A percentile compares a stretch with the other conserved stretches of the same genome.
Conservation (phyloP, 2,797 vertebrate species). For the Danio kyathit region DNA sequence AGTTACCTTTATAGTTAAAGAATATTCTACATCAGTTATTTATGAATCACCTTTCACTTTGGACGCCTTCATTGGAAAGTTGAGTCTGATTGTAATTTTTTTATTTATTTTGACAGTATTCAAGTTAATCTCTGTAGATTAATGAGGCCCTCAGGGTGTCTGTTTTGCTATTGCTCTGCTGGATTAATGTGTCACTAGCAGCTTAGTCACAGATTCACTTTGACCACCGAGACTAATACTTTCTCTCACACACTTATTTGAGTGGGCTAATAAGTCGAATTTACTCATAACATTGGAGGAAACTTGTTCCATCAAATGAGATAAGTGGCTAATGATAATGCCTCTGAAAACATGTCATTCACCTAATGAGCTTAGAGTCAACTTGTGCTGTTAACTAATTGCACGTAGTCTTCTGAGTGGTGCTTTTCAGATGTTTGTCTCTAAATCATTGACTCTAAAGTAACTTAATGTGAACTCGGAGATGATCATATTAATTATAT, state of each 20-base stretch:
- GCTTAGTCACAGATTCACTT: constrained; percentile 39
- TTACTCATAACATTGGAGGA: not conserved
- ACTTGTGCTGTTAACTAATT: not conserved
- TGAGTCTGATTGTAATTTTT: constrained; percentile 8
- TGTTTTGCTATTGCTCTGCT: constrained; percentile 48
- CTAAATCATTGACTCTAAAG: not conserved
- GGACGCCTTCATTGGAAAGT: not conserved
- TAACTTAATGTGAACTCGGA: not conserved
- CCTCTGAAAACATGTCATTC: constrained; percentile 4
- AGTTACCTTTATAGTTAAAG: not conserved
- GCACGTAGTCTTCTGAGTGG: not conserved
- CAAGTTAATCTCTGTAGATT: constrained; percentile 28
- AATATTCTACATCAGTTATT: not conserved
- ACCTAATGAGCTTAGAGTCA: not conserved
- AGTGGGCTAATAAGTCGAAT: not conserved
- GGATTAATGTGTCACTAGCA: constrained; percentile 37
- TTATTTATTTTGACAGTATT: not conserved
- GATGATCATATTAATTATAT: not conserved
- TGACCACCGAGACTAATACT: constrained; percentile 45
- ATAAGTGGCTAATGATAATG: not conserved
- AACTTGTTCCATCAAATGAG: not conserved
- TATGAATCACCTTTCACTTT: constrained; percentile 25
- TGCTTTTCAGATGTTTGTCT: not conserved
- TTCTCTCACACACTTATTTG: not conserved
- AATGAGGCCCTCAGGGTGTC: constrained; percentile 20